phyloP scores from a whole-genome alignment of 2,888 invertebrate genomes.

The Dichetophora obliterata region DNA sequence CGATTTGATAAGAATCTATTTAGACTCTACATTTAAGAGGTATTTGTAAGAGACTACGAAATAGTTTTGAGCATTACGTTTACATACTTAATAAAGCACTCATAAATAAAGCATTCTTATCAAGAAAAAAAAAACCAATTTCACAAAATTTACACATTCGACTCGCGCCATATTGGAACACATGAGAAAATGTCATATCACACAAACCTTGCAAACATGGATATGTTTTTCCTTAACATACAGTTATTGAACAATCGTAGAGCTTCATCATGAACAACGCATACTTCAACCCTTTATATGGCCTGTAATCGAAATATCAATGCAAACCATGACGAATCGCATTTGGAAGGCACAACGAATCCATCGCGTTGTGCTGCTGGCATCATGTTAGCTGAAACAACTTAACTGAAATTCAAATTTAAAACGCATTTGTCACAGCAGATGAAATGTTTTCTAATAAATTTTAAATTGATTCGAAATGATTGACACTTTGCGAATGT shows the following conservation, averaged over 20 bases:
- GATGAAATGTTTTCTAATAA: slow-evolving; percentile 58
- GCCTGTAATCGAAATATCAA: background rate
- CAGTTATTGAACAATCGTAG: no score
- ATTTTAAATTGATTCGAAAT: slow-evolving; percentile 56
- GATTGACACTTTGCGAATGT: slow-evolving; percentile 54
- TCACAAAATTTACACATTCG: no score
- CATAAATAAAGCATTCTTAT: no score
- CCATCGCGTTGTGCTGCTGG: slow-evolving; percentile 40
- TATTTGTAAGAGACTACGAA: no score
- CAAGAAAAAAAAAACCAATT: no score
- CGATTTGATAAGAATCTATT: no score
- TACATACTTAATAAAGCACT: no score
- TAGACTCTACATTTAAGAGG: no score
- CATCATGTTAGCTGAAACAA: slow-evolving; percentile 55
- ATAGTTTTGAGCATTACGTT: no score
- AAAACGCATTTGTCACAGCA: slow-evolving; percentile 57
- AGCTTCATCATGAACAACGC: background rate
- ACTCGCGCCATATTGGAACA: slow-evolving; percentile 1
- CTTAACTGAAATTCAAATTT: slow-evolving; percentile 60
- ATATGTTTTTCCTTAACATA: background rate
- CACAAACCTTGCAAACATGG: background rate
- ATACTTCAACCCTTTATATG: slow-evolving; percentile 5
- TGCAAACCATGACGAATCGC: slow-evolving; percentile 45
- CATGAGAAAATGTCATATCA: background rate
- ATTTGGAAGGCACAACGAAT: slow-evolving; percentile 26